A percentile compares a stretch with the other conserved stretches of the same genome.
Conservation (phyloP, 1,140 invertebrate species). For the Adoxophyes honmai region DNA sequence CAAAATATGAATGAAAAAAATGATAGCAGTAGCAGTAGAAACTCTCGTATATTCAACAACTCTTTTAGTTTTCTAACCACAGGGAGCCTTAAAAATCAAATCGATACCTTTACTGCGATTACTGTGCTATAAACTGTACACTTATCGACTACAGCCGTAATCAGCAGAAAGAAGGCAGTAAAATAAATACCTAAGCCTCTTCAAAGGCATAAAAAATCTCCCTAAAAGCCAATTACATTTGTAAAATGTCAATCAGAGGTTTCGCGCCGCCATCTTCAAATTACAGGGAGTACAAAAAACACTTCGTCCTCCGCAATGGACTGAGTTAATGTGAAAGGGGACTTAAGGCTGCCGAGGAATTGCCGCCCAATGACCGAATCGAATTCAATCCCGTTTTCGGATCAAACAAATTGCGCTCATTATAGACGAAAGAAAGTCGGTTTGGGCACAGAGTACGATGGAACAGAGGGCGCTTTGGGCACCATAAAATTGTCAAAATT, state of each 20-base stretch:
- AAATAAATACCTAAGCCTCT: neutral
- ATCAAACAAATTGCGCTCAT: constrained; percentile 56
- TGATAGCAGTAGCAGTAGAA: no score
- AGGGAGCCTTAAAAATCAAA: no score
- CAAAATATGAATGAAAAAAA: no score
- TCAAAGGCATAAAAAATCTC: neutral
- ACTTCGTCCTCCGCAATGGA: neutral
- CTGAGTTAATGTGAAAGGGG: constrained; percentile 2
- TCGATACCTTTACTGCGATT: no score
- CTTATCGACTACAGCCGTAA: no score
- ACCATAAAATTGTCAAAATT: no score
- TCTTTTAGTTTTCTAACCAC: no score
- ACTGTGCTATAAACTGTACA: no score
- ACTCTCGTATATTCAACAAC: no score
- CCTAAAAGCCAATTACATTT: constrained; percentile 3
- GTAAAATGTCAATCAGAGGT: constrained; percentile 1
- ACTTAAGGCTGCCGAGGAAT: constrained; percentile 1
- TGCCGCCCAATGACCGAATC: constrained; percentile 30
- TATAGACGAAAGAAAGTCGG: constrained; percentile 29
- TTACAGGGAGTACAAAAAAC: constrained; percentile 1
- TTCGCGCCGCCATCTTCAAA: neutral
- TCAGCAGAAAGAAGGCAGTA: no score
- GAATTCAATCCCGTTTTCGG: constrained; percentile 46
- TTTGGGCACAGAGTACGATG: constrained; percentile 28
- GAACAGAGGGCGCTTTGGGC: constrained; percentile 17